These are phyloP conservation scores for Lepilemur ruficaudatus DNA, from an alignment of 2,797 vertebrate species.

Conservation along the genomic window DNA sequence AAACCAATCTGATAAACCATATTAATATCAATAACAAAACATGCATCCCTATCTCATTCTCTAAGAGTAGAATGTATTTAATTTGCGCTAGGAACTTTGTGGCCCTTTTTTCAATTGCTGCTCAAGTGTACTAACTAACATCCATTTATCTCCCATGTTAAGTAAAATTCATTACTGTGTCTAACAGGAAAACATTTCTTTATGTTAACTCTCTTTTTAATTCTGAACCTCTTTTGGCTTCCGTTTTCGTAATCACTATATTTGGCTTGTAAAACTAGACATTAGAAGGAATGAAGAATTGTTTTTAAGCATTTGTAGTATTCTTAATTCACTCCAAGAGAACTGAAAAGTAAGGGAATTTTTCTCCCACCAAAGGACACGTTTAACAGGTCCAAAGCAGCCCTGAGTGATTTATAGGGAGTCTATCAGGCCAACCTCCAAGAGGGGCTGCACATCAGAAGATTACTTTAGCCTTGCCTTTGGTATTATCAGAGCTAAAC, in stretches of 20 bases:
- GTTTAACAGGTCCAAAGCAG: neutral
- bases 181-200: neutral
- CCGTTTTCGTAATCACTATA: neutral
- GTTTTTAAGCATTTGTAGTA: neutral
- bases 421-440: neutral
- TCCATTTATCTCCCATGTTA: neutral
- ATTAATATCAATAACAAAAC: neutral
- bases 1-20: neutral
- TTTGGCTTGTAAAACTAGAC: neutral
- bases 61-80: neutral
- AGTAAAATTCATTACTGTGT: neutral
- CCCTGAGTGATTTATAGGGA: neutral
- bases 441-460: neutral
- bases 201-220: neutral
- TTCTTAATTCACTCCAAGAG: neutral
- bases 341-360: conserved; percentile 17
- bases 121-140: neutral
- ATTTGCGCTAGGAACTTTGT: neutral
- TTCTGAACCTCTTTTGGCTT: neutral
- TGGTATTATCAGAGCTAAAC: neutral
- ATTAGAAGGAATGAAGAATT: neutral
- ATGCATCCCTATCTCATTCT: neutral
- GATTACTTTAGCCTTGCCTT: neutral
- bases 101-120: neutral
- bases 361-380: neutral